A percentile compares a stretch with the other conserved stretches of the same genome.
Conservation (phyloP, 2,113 vertebrate species). For the Alces alces region DNA sequence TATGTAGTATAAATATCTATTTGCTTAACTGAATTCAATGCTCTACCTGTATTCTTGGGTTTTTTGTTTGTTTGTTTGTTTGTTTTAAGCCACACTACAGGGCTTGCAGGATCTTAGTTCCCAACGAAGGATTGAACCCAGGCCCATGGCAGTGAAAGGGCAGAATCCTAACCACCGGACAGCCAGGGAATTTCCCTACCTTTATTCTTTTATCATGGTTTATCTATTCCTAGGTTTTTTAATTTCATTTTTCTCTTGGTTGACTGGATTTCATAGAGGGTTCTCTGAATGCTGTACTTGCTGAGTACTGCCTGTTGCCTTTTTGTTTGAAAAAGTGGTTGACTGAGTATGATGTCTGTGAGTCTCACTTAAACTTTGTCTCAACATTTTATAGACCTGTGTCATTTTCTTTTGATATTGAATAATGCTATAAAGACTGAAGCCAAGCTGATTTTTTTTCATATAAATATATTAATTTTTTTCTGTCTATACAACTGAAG, state of each 20-base stretch:
- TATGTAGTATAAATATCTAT: not conserved
- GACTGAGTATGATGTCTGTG: not conserved
- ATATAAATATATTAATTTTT: not conserved
- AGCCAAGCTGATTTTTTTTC: constrained; percentile 3
- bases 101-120: not conserved
- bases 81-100: not conserved
- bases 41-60: not conserved
- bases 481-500: not conserved
- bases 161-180: not conserved
- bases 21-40: constrained; percentile 11
- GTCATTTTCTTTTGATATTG: constrained; percentile 5
- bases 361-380: not conserved
- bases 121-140: not conserved
- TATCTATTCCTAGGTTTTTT: not conserved
- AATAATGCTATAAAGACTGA: not conserved
- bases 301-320: not conserved
- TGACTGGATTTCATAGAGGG: not conserved
- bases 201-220: constrained; percentile 17
- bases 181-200: not conserved
- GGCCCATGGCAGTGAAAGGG: not conserved
- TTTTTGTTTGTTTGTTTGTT: too few relatives aligned
- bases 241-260: constrained; percentile 34
- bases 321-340: constrained; percentile 43
- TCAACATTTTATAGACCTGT: not conserved
- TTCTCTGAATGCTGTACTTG: constrained; percentile 5